Base-by-base conservation (phyloP, 1,140 invertebrate genomes). In the Dolichoris vasculosae region DNA sequence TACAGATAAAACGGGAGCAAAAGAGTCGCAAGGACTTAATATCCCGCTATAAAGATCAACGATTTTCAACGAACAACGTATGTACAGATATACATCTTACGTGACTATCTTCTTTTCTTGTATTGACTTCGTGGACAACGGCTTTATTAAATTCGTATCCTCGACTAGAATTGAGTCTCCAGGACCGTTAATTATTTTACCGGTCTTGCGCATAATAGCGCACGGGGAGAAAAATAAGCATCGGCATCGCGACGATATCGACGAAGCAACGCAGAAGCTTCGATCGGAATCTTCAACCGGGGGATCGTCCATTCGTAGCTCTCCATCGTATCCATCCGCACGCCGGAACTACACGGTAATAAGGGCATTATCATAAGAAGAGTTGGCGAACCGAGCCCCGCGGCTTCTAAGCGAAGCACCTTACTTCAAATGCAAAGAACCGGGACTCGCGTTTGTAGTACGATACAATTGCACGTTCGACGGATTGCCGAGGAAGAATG, bases 351-450 rank as follows among this genome's bases (percentile, higher is more conserved):
- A n/a, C 17, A 38, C 32, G 35, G 69, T 83, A 83, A 83, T 83
- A 83, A 83, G 81, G 69, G 67, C 81, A 83, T 83, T 83, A 83
- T 83, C 69, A 83, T 83, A 83, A 69, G 55, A 26, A 35, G 64
- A 11, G 48, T 17, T 51, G 15, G 48, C 48, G 48, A 15, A 17
- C 48, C 11, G 48, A 17, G 43, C 67, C 71, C 20, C 35, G 69
- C 9, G 69, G 81, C n/a, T 20, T 15, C 35, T 23, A 80, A 80
- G 23, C 40, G 13, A 59, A 80, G 67, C 81, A 82, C 26, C 35
- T 67, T n/a, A 7, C 15, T 67, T 40, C 6, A 23, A 73, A 71
- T 82, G 80, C 67, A 63, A 55, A 71, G 43, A 46, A 63, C 32
- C 15, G 35, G 15, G n/a, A 20, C 23, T 30, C 46, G 9, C 79